Base-by-base conservation (phyloP, 2,797 vertebrate genomes). In the Hydrocynus forskahlii region DNA sequence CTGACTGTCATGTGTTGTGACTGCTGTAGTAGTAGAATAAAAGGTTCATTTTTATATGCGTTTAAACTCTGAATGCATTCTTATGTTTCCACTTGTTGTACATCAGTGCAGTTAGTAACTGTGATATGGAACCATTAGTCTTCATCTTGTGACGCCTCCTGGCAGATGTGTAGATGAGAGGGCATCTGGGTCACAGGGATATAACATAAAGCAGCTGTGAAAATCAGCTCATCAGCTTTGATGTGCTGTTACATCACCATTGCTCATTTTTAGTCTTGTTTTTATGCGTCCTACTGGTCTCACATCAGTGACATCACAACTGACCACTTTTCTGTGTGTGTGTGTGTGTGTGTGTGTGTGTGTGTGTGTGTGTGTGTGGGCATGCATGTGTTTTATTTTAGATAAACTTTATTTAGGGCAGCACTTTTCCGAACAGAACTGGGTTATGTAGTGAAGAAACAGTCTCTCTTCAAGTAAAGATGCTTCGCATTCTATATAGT, bases 401-500 rank as follows among this genome's bases (percentile, higher is more conserved):
- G 38, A 84, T 40, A 68, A 86, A 68, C 35, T 76, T 86, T 84
- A 2, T 82, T 74, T 86, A 80, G 79, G 81, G 70, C 81, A 85
- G 5, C 8, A 78, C 71, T 72, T 64, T 80, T 72, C 35, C 50
- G 81, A 86, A 81, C 72, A 78, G 78, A 86, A 84, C 75, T 87
- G 12, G 35, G 83, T 85, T 82, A 84, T 79, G 68, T 64, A 14
- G 83, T 54, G 23, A 84, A 81, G 62, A 64, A 80, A 68, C 71
- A 40, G 86, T 86, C 70, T 75, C 83, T 89, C 83, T 89, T 87
- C 85, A 86, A 86, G 83, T 86, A 88, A 89, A 88, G 88, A 88
- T 90, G 89, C 90, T 77, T 81, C 89, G 89, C 90, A 78, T 83
- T 88, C 86, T 91, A 83, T 91, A 86, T 87, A 88, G 83, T 85